Conservation (phyloP, 2,797 vertebrate species). For the Microtus obscurus region DNA sequence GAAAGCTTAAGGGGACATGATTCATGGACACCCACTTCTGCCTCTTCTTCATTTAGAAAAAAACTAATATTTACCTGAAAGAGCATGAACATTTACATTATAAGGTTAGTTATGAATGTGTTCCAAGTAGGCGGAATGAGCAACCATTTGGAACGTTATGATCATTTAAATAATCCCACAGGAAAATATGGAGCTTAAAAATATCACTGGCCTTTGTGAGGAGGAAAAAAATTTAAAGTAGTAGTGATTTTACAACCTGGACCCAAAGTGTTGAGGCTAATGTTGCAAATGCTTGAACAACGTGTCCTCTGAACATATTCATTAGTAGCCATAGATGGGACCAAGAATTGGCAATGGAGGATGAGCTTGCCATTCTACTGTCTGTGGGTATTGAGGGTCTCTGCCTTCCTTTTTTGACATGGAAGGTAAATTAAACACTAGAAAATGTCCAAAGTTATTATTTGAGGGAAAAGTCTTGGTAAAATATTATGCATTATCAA, state of each 20-base stretch:
- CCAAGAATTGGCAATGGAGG: neutral
- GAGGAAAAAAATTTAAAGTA: neutral
- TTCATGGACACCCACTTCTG: neutral
- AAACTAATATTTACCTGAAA: constrained; percentile 46
- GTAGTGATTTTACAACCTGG: constrained; percentile 14
- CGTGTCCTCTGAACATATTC: neutral
- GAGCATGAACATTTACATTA: neutral
- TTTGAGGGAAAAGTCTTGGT: constrained; percentile 29
- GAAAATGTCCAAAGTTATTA: neutral
- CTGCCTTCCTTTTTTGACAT: constrained; percentile 10
- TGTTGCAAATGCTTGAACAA: neutral
- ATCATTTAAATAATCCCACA: neutral
- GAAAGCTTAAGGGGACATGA: neutral
- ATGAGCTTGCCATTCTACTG: neutral
- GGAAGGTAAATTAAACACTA: constrained; percentile 27
- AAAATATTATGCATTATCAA: neutral
- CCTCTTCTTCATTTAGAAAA: constrained; percentile 33
- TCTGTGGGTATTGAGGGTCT: neutral
- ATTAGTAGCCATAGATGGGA: neutral
- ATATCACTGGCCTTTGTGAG: neutral
- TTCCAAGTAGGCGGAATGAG: constrained; percentile 8
- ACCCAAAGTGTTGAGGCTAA: neutral
- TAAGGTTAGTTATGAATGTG: neutral
- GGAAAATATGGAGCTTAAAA: constrained; percentile 46
- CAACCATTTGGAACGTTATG: neutral